phyloP scores from a whole-genome alignment of 2,888 invertebrate genomes.

The Idaea dimidiata region DNA sequence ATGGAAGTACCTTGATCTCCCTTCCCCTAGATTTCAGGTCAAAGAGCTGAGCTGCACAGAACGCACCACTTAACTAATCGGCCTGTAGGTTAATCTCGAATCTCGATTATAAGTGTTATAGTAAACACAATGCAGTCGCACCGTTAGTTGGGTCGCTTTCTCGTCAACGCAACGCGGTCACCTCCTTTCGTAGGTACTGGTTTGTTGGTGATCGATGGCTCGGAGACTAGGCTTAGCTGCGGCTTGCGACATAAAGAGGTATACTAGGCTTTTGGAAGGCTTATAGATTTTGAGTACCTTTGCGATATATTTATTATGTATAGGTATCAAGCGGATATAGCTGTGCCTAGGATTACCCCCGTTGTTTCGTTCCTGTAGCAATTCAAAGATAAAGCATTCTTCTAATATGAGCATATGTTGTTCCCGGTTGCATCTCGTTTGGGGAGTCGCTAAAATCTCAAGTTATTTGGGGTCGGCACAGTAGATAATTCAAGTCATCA shows the following conservation, averaged over 20 bases:
- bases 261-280: constrained; percentile 1
- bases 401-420: no score
- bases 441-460: no score
- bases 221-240: constrained; percentile 3
- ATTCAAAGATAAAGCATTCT: no score
- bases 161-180: constrained; percentile 51
- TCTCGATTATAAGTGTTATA: constrained; percentile 22
- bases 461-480: no score
- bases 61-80: neutral
- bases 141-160: constrained; percentile 48
- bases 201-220: constrained; percentile 22
- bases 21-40: neutral
- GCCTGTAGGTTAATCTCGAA: constrained; percentile 9
- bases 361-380: no score
- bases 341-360: no score
- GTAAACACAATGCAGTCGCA: constrained; percentile 23
- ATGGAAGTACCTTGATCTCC: neutral
- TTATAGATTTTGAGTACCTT: no score
- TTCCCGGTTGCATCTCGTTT: no score
- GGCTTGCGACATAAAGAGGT: constrained; percentile 10
- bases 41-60: neutral
- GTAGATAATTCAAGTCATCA: no score
- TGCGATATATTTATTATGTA: no score
- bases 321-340: no score
- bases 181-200: constrained; percentile 34